Evolutionary conservation across 2,113 vertebrate species (phyloP), one percentile per base, ranked within the genome.

Genomic region (Chaetorhynchus papuensis): DNA sequence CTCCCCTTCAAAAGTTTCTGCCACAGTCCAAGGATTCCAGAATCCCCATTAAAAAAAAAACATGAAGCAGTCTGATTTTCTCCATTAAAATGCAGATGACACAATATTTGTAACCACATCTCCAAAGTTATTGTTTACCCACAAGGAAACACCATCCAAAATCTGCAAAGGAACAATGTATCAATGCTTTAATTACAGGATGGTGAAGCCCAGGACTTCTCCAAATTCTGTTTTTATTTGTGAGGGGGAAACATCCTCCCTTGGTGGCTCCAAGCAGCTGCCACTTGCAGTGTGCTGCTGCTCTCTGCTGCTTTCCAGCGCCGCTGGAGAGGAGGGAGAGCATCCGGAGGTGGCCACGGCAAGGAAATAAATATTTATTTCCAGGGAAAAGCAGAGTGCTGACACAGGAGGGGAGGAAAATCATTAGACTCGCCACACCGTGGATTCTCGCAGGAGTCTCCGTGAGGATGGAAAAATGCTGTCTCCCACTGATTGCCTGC

Each of bases 241-340:
- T 5, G 26, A 2, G 77, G 47, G 49, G 53, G 23, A n/a, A 74
- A 7, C 8, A 17, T 2, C 56, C 30, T 49, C 64, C 23, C 6
- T 28, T 5, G 15, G 49, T 23, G 71, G 44, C 87, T 78, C 9
- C 39, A 4, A 47, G 84, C 83, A 33, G 64, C 84, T 63, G 74
- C 84, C 35, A 61, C 87, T 90, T 1, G 71, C 95, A 96, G 96
- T 84, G 92, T 97, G 91, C 95, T 97, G 93, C 96, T 97, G 96
- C 96, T 97, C 96, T 95, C 96, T 97, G 91, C 96, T 96, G 96
- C 96, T 97, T 90, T 12, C 85, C 78, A 9, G 4, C 18, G 39
- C 33, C 0, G n/a, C 39, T 19, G n/a, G 93, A 93, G 54, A 79
- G 96, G 41, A 28, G 79, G 3, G 11, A 4, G 77, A 68, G 71